Base-by-base conservation (phyloP, 2,797 vertebrate genomes). In the Phataginus tricuspis region DNA sequence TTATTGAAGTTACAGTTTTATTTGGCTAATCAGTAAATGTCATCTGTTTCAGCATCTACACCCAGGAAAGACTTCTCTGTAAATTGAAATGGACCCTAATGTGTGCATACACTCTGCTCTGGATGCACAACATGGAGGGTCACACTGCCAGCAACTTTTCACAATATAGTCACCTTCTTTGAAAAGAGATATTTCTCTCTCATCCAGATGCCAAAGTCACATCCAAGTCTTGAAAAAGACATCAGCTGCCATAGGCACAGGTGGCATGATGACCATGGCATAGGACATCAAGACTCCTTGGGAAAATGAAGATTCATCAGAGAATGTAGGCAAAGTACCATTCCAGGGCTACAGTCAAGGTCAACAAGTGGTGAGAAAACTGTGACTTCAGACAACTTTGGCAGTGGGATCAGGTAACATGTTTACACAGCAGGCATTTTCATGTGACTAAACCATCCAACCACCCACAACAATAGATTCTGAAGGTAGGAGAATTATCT, bases 371-470 rank as follows among this genome's bases (percentile, higher is more conserved):
- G 42, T 63, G 74, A 96, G 42, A 68, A 31, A 85, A 63, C 18
- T 85, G 23, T 68, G 75, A 80, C 25, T 74, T 61, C 51, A 69
- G 78, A 71, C 2, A 61, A 29, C 34, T 61, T 79, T 82, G 87
- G 49, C 88, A 53, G 42, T 72, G 64, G 71, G 55, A 89, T 93
- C 78, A 84, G 34, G 34, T 57, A 39, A 82, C 16, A 25, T 83
- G 91, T 88, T 96, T 88, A 91, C 59, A 31, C 79, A 93, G 95
- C 93, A 92, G 45, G 75, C 37, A 84, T 85, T 93, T 75, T 29
- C 80, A 78, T 5, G 16, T 69, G 72, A 34, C 45, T 95, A 80
- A 85, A 90, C 61, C 59, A 93, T 53, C 57, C 82, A n/a, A 86
- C 90, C 15, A 61, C 42, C 68, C 69, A 84, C 37, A 89, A 90